Percentiles rank a stretch among this genome's conserved stretches.
phyloP scores from a whole-genome alignment of 2,113 vertebrate species.

The Geococcyx californianus region DNA sequence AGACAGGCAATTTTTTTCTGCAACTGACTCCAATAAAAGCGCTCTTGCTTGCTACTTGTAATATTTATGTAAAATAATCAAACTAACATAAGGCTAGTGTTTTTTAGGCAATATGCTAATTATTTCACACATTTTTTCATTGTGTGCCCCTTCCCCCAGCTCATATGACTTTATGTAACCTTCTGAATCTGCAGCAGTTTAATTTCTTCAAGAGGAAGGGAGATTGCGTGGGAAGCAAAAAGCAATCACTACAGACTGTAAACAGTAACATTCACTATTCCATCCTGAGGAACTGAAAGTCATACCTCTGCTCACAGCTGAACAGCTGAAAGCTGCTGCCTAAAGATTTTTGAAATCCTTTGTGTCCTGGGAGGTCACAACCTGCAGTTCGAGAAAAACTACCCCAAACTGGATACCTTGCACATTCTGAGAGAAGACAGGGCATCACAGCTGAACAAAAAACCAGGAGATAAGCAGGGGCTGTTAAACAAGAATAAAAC shows the following conservation, averaged over 20 bases:
- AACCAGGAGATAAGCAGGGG: not conserved
- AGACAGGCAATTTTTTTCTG: not conserved
- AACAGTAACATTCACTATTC: not conserved
- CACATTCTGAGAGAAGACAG: not conserved
- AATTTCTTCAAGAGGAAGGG: not conserved
- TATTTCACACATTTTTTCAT: not conserved
- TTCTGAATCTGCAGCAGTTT: not conserved
- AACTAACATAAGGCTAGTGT: not conserved
- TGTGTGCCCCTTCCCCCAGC: not conserved
- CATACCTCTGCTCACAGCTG: not conserved
- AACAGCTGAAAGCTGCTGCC: not conserved
- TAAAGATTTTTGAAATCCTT: not conserved
- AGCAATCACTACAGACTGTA: not conserved
- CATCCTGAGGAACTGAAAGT: not conserved
- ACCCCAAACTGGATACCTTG: not conserved
- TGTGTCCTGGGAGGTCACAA: not conserved
- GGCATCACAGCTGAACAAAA: not conserved
- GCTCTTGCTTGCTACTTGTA: not conserved
- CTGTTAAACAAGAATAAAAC: not conserved
- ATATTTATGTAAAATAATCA: not conserved
- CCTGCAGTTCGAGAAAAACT: not conserved
- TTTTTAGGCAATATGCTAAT: not conserved
- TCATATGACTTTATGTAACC: not conserved
- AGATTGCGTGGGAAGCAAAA: not conserved
- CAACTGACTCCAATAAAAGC: not conserved